These are phyloP conservation scores for Bergia sp. DNA, from an alignment of 92 coral and sea anemone species.

Conservation along the genomic window DNA sequence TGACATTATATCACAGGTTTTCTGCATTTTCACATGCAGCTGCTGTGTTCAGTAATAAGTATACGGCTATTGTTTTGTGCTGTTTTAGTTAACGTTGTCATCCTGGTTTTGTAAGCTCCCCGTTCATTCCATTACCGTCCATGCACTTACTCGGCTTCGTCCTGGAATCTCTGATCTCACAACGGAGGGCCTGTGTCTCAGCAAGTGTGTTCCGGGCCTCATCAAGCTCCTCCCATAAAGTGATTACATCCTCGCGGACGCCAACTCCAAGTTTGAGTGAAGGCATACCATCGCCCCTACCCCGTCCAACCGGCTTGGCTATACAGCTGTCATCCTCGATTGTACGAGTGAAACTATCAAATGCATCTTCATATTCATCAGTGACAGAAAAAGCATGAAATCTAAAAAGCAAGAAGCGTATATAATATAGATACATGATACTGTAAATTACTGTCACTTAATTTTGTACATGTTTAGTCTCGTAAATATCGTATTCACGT, in stretches of 20 bases:
- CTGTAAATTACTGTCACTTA: no score
- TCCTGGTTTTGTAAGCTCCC: no score
- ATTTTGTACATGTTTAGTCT: no score
- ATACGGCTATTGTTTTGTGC: not conserved
- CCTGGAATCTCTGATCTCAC: slow-evolving; percentile 79
- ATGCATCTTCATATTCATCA: slow-evolving; percentile 74
- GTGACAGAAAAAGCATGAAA: slow-evolving; percentile 96
- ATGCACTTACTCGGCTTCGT: slow-evolving; percentile 70
- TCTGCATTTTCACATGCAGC: no score
- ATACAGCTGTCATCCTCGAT: slow-evolving; percentile 52
- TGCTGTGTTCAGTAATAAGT: no score
- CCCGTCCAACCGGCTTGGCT: slow-evolving; percentile 70
- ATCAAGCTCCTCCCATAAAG: slow-evolving; percentile 91
- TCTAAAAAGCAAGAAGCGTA: slow-evolving; percentile 50
- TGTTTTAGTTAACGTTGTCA: not conserved
- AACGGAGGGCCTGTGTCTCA: slow-evolving; percentile 91
- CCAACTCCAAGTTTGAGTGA: slow-evolving; percentile 91
- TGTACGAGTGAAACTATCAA: slow-evolving; percentile 66
- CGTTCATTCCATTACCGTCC: not conserved
- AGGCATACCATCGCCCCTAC: slow-evolving; percentile 91
- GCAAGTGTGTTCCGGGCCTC: slow-evolving; percentile 93
- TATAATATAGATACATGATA: not conserved
- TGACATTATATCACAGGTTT: no score
- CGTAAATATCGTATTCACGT: no score
- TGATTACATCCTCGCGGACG: slow-evolving; percentile 93